Percentiles rank a stretch among this genome's conserved stretches.
Conservation (phyloP, 2,888 invertebrate genomes). For the Tenthredo mesomela region DNA sequence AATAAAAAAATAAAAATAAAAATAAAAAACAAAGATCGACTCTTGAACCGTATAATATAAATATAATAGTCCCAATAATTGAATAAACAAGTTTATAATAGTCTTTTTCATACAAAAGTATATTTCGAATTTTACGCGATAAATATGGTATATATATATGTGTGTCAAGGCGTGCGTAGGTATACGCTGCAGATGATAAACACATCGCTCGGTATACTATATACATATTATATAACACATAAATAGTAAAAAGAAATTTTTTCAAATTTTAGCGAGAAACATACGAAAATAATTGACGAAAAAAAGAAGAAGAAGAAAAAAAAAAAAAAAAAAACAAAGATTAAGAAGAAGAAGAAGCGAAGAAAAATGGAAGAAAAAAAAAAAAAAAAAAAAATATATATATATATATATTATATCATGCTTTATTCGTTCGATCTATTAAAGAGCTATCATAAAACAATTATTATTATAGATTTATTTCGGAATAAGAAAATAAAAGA, state of each 20-base stretch:
- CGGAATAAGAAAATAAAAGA: neutral
- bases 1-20: no score
- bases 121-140: conserved; percentile 16
- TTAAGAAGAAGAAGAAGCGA: conserved; percentile 19
- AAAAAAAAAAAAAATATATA: conserved; percentile 3
- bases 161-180: neutral
- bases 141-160: neutral
- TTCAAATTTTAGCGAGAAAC: conserved; percentile 1
- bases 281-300: neutral
- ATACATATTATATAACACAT: no score
- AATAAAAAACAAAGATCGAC: neutral
- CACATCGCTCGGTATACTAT: neutral
- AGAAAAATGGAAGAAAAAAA: neutral
- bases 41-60: neutral
- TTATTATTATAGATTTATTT: conserved; percentile 13
- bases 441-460: neutral
- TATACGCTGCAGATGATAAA: neutral
- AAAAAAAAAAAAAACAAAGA: conserved; percentile 16
- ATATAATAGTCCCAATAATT: neutral
- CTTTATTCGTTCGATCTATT: conserved; percentile 17
- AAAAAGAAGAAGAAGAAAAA: no score
- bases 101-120: conserved; percentile 36
- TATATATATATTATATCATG: neutral
- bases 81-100: conserved; percentile 17
- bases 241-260: neutral